Percentiles rank a stretch among this genome's conserved stretches.
These are phyloP conservation scores for Bolborhynchus lineola DNA, from an alignment of 2,113 vertebrate species.

Conservation along the genomic window DNA sequence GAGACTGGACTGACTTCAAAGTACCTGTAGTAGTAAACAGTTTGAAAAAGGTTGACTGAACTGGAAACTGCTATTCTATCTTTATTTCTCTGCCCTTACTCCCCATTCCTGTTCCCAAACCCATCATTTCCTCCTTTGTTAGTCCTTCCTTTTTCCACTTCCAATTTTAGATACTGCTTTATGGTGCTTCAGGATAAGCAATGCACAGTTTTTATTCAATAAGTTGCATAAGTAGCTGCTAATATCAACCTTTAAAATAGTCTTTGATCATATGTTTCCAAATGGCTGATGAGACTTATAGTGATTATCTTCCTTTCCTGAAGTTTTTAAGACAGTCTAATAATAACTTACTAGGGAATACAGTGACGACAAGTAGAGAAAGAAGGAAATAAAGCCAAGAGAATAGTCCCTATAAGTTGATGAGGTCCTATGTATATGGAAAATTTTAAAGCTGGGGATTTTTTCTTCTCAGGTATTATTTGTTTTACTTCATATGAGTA, in stretches of 20 bases:
- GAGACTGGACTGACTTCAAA: slow-evolving; percentile 23
- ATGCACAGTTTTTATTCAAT: neutral
- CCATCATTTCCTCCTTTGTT: neutral
- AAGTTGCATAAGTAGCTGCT: neutral
- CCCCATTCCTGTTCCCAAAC: neutral
- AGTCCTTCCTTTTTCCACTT: neutral
- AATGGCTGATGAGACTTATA: neutral
- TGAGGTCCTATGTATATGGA: neutral
- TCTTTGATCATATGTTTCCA: neutral
- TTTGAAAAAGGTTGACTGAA: neutral
- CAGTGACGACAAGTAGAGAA: neutral
- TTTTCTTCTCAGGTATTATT: neutral
- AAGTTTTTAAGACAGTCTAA: neutral
- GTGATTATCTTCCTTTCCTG: neutral
- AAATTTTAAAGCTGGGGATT: neutral
- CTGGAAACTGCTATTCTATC: neutral
- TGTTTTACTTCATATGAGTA: neutral
- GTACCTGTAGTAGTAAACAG: neutral
- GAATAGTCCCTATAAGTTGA: neutral
- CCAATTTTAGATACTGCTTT: neutral
- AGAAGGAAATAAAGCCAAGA: neutral
- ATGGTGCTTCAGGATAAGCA: neutral
- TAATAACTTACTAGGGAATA: neutral
- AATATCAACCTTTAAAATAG: neutral
- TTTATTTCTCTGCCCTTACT: neutral